Base-by-base conservation (phyloP, 2,888 invertebrate genomes). In the Pollenia labialis region DNA sequence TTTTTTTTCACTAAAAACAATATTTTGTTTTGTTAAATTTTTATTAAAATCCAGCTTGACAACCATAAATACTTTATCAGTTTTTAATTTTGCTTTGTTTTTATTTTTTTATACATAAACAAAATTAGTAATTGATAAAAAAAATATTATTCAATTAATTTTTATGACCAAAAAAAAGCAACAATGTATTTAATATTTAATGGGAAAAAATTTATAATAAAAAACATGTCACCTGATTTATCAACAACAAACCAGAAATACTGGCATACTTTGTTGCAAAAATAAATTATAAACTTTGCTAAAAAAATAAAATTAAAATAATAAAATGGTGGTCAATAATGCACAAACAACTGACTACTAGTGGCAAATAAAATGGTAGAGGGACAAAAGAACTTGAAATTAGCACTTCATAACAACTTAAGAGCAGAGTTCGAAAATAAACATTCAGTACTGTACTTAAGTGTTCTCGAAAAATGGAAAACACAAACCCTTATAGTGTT, bases 61-160 rank as follows among this genome's bases (percentile, higher is more conserved):
- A 81, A 44, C 66, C 62, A 18, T 72, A 62, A 46, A 72, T 4
- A 64, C 46, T 64, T 62, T 72, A 74, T 74, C 81, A 66, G 56
- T 23, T 16, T 32, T 32, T 9, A 3, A 81, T 23, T 46, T 60
- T 16, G 64, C 40, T 60, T 0, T 48, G 12, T 58, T 58, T 46
- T 50, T 52, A 18, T 44, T 1, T 23, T 42, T 58, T 42, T 44
- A 18, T 56, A 0, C 48, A 50, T n/a, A 32, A 50, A 69, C 54
- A 71, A 44, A 62, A 44, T 46, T 46, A 79, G 42, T 60, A 66
- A 56, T 50, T 58, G 68, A 54, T 56, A 58, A 56, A 75, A 68
- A 42, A 23, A 58, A 46, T 14, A n/a, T 50, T n/a, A 52, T 44
- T 52, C 18, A 68, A 56, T 52, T 44, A 42, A 44, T 72, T 6